Percentiles rank a stretch among this genome's conserved stretches.
phyloP scores from a whole-genome alignment of 2,797 vertebrate species.

The Tenualosa thibaudeaui region DNA sequence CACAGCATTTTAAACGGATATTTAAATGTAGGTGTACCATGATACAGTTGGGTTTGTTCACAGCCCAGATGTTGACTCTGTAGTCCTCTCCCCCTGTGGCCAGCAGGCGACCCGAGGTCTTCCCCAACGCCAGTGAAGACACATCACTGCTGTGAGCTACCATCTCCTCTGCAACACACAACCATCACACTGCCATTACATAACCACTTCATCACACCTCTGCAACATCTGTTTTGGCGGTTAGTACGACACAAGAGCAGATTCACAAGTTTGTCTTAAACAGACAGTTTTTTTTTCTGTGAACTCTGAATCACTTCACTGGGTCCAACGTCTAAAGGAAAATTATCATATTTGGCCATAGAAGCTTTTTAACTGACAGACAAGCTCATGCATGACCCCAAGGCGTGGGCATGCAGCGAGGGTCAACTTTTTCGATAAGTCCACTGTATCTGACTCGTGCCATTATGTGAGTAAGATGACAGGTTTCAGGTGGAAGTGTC shows the following conservation, averaged over 20 bases:
- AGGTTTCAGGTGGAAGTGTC: neutral
- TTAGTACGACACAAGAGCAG: too few relatives aligned
- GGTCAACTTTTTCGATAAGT: neutral
- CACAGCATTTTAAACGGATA: neutral
- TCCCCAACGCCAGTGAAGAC: slow-evolving; percentile 86
- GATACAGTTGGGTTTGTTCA: slow-evolving; percentile 95
- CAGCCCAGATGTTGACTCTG: slow-evolving; percentile 91
- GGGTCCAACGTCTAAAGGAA: neutral
- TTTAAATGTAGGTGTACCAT: slow-evolving; percentile 76
- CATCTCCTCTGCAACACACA: slow-evolving; percentile 83
- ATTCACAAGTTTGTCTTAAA: neutral
- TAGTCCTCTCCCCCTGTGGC: slow-evolving; percentile 95
- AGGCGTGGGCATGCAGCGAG: neutral
- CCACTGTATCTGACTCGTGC: neutral
- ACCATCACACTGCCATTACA: neutral
- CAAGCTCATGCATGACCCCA: neutral
- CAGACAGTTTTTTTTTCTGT: neutral
- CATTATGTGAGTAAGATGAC: neutral
- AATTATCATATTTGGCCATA: neutral
- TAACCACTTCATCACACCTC: neutral
- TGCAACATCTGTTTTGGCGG: neutral
- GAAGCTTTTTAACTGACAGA: neutral
- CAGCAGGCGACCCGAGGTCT: slow-evolving; percentile 88
- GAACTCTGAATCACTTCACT: neutral
- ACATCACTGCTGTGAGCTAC: slow-evolving; percentile 88